Evolutionary conservation across 1,140 invertebrate species (phyloP).

Genomic region (Drosophila orosa): DNA sequence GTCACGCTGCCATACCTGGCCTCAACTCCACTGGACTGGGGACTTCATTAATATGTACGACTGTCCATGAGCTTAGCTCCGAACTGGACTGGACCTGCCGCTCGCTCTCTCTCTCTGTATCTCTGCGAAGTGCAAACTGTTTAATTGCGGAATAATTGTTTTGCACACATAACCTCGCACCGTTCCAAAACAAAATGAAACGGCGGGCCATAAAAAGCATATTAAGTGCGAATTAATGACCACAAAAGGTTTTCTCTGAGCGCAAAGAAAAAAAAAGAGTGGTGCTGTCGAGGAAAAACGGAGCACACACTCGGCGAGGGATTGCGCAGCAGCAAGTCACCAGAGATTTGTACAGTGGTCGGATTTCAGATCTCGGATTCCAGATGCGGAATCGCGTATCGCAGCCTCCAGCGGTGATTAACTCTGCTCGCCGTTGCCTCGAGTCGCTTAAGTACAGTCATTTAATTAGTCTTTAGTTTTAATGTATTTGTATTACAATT

Average conservation of each 20-base stretch:
- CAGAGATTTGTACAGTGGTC: slow-evolving; percentile 42
- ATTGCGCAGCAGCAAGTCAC: slow-evolving; percentile 61
- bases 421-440: slow-evolving; percentile 51
- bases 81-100: slow-evolving; percentile 35
- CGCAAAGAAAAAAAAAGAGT: slow-evolving; percentile 8
- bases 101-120: slow-evolving; percentile 11
- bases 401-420: slow-evolving; percentile 64
- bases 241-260: slow-evolving; percentile 70
- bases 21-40: slow-evolving; percentile 4
- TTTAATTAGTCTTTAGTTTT: slow-evolving; percentile 83
- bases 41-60: slow-evolving; percentile 74
- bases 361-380: slow-evolving; percentile 25
- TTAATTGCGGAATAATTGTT: slow-evolving; percentile 84
- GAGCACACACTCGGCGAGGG: slow-evolving; percentile 43
- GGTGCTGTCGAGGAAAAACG: slow-evolving; percentile 23
- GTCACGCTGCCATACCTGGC: slow-evolving; percentile 39
- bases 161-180: slow-evolving; percentile 82
- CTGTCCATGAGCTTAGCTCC: slow-evolving; percentile 47
- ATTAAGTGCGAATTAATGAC: slow-evolving; percentile 83
- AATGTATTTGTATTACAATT: slow-evolving; percentile 83
- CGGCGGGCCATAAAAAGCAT: slow-evolving; percentile 77
- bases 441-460: slow-evolving; percentile 76
- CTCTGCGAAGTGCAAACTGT: slow-evolving; percentile 75
- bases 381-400: slow-evolving; percentile 27
- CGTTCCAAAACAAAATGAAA: slow-evolving; percentile 71